phyloP scores from a whole-genome alignment of 1,140 invertebrate species.

The Drosophila arizonae region DNA sequence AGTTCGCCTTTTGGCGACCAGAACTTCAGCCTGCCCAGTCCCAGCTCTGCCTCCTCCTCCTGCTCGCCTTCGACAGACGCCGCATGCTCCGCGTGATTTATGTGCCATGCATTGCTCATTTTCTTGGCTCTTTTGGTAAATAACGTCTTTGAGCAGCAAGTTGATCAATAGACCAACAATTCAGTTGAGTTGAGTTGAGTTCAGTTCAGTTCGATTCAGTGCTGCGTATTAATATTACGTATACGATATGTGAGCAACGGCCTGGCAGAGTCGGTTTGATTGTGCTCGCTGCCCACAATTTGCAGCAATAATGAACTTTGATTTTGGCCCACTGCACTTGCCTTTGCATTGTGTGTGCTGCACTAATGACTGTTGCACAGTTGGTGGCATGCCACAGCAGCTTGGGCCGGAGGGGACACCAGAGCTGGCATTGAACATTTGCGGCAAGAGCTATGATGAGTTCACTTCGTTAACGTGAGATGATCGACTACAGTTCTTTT shows the following conservation, averaged over 20 bases:
- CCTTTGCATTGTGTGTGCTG: slow-evolving; percentile 1
- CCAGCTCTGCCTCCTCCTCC: neutral
- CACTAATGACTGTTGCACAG: slow-evolving; percentile 26
- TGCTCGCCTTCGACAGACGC: neutral
- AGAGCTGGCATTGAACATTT: neutral
- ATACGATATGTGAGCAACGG: slow-evolving; percentile 55
- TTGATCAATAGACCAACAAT: slow-evolving; percentile 57
- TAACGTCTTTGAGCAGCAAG: slow-evolving; percentile 53
- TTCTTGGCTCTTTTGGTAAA: slow-evolving; percentile 55
- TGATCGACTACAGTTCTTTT: slow-evolving; percentile 7
- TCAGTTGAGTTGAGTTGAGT: slow-evolving; percentile 21
- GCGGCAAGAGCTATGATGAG: neutral
- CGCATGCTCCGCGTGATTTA: slow-evolving; percentile 36
- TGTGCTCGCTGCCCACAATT: slow-evolving; percentile 46
- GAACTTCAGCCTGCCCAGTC: neutral
- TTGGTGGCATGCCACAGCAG: neutral
- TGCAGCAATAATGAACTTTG: slow-evolving; percentile 67
- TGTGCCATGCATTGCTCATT: slow-evolving; percentile 55
- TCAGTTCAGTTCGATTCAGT: slow-evolving; percentile 21
- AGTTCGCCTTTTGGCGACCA: slow-evolving; percentile 42
- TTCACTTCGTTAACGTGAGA: slow-evolving; percentile 7
- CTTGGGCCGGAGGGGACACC: too few species aligned
- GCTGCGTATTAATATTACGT: slow-evolving; percentile 68
- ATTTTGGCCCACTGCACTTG: slow-evolving; percentile 29
- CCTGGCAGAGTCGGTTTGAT: slow-evolving; percentile 26